Percentiles rank a stretch among this genome's conserved stretches.
These are phyloP conservation scores for Furnarius figulus DNA, from an alignment of 2,113 vertebrate species.

Conservation along the genomic window DNA sequence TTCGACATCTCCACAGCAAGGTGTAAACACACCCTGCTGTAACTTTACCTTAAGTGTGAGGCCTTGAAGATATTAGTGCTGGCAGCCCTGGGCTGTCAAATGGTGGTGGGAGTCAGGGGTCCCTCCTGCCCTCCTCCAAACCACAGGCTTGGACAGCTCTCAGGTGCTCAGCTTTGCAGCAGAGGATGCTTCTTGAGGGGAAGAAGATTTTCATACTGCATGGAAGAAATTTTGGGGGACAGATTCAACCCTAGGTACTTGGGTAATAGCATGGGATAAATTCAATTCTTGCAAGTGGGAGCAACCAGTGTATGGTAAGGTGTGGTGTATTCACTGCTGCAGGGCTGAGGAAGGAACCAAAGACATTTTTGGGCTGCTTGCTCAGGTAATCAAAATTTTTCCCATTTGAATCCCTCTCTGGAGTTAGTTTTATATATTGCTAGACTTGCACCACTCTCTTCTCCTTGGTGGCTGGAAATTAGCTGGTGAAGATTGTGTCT, in stretches of 20 bases:
- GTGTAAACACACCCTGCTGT: neutral
- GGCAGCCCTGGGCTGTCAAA: neutral
- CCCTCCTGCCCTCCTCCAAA: neutral
- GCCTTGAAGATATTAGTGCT: neutral
- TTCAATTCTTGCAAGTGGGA: neutral
- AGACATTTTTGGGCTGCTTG: neutral
- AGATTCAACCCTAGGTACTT: neutral
- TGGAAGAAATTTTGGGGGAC: neutral
- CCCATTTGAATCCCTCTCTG: neutral
- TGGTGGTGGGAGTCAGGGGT: fast-evolving
- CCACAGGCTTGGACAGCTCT: neutral
- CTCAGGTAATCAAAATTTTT: neutral
- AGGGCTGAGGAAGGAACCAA: neutral
- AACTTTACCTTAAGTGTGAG: neutral
- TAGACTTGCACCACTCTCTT: neutral
- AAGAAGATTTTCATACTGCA: neutral
- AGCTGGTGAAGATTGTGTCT: neutral
- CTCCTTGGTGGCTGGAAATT: neutral
- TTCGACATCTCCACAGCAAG: neutral
- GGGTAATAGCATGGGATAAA: neutral
- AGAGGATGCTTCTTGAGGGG: neutral
- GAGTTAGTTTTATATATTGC: neutral
- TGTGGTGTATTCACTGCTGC: neutral
- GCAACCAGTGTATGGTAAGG: neutral
- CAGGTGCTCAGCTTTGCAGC: neutral